Base-by-base conservation (phyloP, 2,113 vertebrate genomes). In the Tenebrosternarchus preto region DNA sequence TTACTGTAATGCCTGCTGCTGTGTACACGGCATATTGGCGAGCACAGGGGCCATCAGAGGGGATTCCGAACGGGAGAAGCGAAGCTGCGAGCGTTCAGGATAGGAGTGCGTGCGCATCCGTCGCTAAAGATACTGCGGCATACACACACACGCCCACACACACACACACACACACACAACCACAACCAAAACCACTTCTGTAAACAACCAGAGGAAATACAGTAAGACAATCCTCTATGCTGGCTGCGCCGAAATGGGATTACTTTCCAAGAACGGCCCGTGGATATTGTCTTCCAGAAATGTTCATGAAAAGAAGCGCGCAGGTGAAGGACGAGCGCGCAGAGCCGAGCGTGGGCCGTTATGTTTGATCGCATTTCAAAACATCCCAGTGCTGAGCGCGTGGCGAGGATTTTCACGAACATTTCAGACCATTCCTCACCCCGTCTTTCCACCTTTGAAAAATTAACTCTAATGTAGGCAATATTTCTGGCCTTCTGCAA, bases 381-480 rank as follows among this genome's bases (percentile, higher is more conserved):
- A 50, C 57, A 50, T 25, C 61, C 77, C 59, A 27, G 4, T 56
- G 29, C 20, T n/a, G 17, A 15, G 73, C 39, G 15, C 2, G 75
- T 4, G 46, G 29, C 27, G n/a, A 29, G 5, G 25, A 5, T 33
- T 43, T 33, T 25, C 31, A 25, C 20, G n/a, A 16, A 59, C 11
- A 29, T 39, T 24, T 61, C 39, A 73, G 50, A 24, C 4, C 22
- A 43, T 16, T 24, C 66, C 64, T 68, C 31, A 8, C 15, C 50
- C 64, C 53, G 20, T 15, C 73, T 69, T 25, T 50, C 68, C 50
- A 83, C 31, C 36, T 77, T 59, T 73, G 66, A 67, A 39, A 73
- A 80, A 84, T 87, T 88, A 82, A 86, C 82, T 85, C 77, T 86
- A 82, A 90, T 83, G 76, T 73, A 85, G 87, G 87, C 68, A 82